phyloP scores from a whole-genome alignment of 2,888 invertebrate species.

The Phlogophora meticulosa region DNA sequence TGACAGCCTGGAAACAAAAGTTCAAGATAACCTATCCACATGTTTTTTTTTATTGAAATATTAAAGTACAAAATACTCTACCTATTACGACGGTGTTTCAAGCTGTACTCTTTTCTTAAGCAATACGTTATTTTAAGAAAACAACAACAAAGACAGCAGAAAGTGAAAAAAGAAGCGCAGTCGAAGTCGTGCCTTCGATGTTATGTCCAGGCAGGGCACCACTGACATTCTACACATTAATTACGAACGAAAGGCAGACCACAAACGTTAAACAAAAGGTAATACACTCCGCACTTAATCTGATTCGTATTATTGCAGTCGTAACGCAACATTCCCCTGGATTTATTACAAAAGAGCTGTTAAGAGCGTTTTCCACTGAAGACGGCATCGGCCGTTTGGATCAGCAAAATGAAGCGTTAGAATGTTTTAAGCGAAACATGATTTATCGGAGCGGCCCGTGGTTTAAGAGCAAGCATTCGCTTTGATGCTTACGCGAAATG shows the following conservation, averaged over 20 bases:
- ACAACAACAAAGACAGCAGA: slow-evolving; percentile 40
- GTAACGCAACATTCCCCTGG: slow-evolving; percentile 83
- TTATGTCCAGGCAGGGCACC: slow-evolving; percentile 60
- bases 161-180: slow-evolving; percentile 57
- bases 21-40: slow-evolving; percentile 28
- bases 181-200: slow-evolving; percentile 65
- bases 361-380: slow-evolving; percentile 78
- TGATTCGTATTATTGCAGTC: slow-evolving; percentile 87
- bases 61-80: slow-evolving; percentile 27
- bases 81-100: slow-evolving; percentile 20
- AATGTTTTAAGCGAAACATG: slow-evolving; percentile 79
- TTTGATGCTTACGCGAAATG: slow-evolving; percentile 86
- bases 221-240: slow-evolving; percentile 77
- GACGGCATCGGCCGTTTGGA: slow-evolving; percentile 81
- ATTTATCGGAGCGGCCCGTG: slow-evolving; percentile 79
- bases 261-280: slow-evolving; percentile 80
- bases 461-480: slow-evolving; percentile 76
- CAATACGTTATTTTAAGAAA: slow-evolving; percentile 54
- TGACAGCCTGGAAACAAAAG: slow-evolving; percentile 51
- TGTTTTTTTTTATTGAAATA: slow-evolving; percentile 38
- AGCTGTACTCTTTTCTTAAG: slow-evolving; percentile 29
- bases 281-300: slow-evolving; percentile 84
- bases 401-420: slow-evolving; percentile 86
- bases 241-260: slow-evolving; percentile 78
- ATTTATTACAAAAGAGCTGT: slow-evolving; percentile 89